Conservation (phyloP, 2,113 vertebrate species). For the Megatriorchis doriae region DNA sequence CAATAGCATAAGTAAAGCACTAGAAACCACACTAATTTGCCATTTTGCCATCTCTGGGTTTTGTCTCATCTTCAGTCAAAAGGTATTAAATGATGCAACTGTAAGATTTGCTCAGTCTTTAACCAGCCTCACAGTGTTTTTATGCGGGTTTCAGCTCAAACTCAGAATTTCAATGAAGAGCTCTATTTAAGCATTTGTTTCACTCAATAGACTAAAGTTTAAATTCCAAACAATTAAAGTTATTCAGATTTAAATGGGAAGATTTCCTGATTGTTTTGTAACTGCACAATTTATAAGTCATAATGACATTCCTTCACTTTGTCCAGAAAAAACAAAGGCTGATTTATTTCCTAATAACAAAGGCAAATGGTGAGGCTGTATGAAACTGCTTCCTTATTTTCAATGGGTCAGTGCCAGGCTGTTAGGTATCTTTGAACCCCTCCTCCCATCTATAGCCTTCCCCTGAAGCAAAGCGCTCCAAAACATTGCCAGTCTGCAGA, state of each 20-base stretch:
- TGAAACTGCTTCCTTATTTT: conserved; percentile 65
- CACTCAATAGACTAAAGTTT: conserved; percentile 59
- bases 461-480: not conserved
- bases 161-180: conserved; percentile 44
- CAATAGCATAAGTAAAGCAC: not conserved
- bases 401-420: conserved; percentile 60
- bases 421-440: conserved; percentile 37
- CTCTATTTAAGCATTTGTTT: conserved; percentile 61
- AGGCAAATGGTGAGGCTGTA: conserved; percentile 70
- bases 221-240: conserved; percentile 70
- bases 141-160: not conserved
- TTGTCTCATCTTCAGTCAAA: not conserved
- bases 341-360: conserved; percentile 80
- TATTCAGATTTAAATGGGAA: conserved; percentile 79
- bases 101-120: conserved; percentile 2
- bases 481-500: not conserved
- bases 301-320: conserved; percentile 77
- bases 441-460: not conserved
- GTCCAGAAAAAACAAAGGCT: conserved; percentile 77
- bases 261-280: conserved; percentile 76
- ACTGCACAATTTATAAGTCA: conserved; percentile 78
- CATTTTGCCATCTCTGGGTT: not conserved
- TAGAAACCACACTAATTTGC: not conserved
- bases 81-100: not conserved
- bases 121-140: not conserved